phyloP scores from a whole-genome alignment of 1,140 invertebrate genomes.

The Drosophila suzukii region DNA sequence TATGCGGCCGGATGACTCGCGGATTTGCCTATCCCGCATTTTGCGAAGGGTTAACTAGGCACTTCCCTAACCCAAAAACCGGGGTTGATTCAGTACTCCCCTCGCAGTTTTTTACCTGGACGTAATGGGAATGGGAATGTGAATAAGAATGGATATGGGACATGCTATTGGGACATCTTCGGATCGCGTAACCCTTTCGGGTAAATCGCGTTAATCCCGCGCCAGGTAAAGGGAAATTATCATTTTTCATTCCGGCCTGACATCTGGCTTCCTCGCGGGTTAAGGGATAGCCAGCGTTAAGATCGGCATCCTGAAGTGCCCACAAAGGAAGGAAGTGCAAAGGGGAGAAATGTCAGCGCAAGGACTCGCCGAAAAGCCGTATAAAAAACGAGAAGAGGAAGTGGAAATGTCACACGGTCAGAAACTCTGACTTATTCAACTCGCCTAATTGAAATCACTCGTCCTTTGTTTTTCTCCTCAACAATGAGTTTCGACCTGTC shows the following conservation, averaged over 20 bases:
- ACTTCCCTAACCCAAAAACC: slow-evolving; percentile 32
- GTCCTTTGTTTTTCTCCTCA: slow-evolving; percentile 49
- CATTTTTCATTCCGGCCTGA: slow-evolving; percentile 71
- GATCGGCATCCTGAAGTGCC: slow-evolving; percentile 63
- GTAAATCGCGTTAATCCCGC: slow-evolving; percentile 74
- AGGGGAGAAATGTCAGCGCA: slow-evolving; percentile 44
- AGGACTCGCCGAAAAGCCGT: slow-evolving; percentile 20
- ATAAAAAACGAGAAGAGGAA: slow-evolving; percentile 34
- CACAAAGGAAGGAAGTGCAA: slow-evolving; percentile 43
- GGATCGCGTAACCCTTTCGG: slow-evolving; percentile 69
- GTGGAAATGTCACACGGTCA: slow-evolving; percentile 67
- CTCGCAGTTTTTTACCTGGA: slow-evolving; percentile 51
- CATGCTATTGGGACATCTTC: slow-evolving; percentile 59
- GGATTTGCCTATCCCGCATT: slow-evolving; percentile 33
- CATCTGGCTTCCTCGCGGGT: slow-evolving; percentile 46
- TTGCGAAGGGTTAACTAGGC: slow-evolving; percentile 55
- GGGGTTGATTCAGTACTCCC: slow-evolving; percentile 13
- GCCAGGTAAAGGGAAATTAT: slow-evolving; percentile 65
- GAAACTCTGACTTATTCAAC: slow-evolving; percentile 49
- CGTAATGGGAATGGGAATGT: slow-evolving; percentile 7
- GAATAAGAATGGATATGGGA: slow-evolving; percentile 2
- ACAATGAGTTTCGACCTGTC: slow-evolving; percentile 68
- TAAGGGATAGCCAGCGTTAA: slow-evolving; percentile 28
- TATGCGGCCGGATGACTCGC: slow-evolving; percentile 27
- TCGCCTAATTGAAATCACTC: slow-evolving; percentile 41